Evolutionary conservation across 2,888 invertebrate species (phyloP), one percentile per base, ranked within the genome.

Genomic region (Steinernema scapterisci): DNA sequence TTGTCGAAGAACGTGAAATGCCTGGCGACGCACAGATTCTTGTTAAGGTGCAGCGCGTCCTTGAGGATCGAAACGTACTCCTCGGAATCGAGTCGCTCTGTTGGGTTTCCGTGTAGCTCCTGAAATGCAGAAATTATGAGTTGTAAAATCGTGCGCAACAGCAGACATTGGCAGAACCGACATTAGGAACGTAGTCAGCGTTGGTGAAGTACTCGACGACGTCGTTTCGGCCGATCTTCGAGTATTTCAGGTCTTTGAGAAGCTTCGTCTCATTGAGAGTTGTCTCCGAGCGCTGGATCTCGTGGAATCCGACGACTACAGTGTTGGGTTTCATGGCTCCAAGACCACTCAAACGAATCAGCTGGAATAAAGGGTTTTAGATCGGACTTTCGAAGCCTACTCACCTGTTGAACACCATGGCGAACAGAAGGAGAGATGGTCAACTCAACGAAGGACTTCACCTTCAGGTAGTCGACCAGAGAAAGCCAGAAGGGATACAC

Each of bases 261-360:
- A 87, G 77, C 71, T 85, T 85, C 9, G 83, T 80, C 70, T 86
- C 86, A 46, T 84, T 91, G 78, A 95, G 93, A 89, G 94, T 94
- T 88, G 96, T 94, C 48, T 90, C 89, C 0, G 93, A 93, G 0
- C 90, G 86, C 38, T 83, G 91, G 27, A 91, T 91, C 87, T 97
- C 97, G 80, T 94, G 92, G 90, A 96, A 99, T 21, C 97, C 97
- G 63, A 99, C 90, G 45, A 97, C 91, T 76, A 97, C 94, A 0
- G 97, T 97, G 88, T 99, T 99, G 0, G 97, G 97, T 88, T 97
- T 97, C 97, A 99, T 97, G 16, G 97, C 99, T 0, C 99, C 99
- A 87, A 99, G 92, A 1, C 99, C 99, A 19, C 83, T 83, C 0
- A 86, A 76, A 7, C 86, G 79, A 71, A 85, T 86, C 19, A 84